phyloP scores from a whole-genome alignment of 2,888 invertebrate species.

The Shargacucullia verbasci region DNA sequence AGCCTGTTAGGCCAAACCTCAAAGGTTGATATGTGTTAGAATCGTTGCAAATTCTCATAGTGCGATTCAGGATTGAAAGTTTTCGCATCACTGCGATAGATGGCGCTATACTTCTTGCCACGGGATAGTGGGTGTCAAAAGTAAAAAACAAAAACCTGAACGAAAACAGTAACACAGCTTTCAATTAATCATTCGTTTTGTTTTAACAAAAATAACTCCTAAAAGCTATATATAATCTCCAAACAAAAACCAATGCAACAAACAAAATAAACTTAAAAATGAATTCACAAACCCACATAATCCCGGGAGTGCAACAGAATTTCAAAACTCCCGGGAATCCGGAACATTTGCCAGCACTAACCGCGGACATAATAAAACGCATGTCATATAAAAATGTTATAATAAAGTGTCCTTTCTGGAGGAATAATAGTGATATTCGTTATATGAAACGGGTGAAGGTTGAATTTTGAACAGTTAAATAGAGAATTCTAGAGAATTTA shows the following conservation, averaged over 20 bases:
- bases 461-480: constrained; percentile 53
- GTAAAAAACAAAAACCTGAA: too few species aligned
- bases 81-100: too few species aligned
- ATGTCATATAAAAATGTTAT: constrained; percentile 51
- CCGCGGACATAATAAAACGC: constrained; percentile 51
- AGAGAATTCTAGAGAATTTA: constrained; percentile 48
- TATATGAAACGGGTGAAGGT: constrained; percentile 38
- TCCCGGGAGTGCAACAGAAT: constrained; percentile 34
- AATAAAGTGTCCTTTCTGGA: constrained; percentile 44
- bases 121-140: too few species aligned
- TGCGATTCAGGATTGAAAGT: too few species aligned
- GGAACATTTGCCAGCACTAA: constrained; percentile 43
- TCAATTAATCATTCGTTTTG: too few species aligned
- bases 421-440: constrained; percentile 47
- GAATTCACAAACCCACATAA: constrained; percentile 38
- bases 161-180: too few species aligned
- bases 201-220: too few species aligned
- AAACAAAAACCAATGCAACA: neutral
- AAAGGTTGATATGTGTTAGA: too few species aligned
- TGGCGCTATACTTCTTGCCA: too few species aligned
- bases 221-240: neutral
- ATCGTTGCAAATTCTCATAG: too few species aligned
- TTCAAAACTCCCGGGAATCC: constrained; percentile 33
- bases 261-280: constrained; percentile 37
- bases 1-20: too few species aligned